Evolutionary conservation across 2,888 invertebrate genomes (phyloP), one percentile per base, ranked within the genome.

Genomic region (Dolichopus griseipennis): DNA sequence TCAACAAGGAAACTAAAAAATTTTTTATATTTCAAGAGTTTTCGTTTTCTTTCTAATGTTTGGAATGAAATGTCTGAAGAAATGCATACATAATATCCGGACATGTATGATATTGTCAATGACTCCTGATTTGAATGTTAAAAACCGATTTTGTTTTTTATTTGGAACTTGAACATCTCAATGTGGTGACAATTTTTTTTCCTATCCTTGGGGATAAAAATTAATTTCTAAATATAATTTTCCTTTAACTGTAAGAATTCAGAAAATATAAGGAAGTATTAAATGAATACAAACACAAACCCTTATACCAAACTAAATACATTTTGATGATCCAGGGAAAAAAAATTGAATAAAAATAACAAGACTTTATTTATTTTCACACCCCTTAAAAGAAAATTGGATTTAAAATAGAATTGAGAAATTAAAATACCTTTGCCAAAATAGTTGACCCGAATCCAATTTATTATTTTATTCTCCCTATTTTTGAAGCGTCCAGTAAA

Each of bases 111-210:
- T 12, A 18, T 52, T 52, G 52, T 52, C 18, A 52, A 18, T 18
- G 52, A 52, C 52, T 12, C 52, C 52, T 52, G 52, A 52, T 52
- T 52, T 52, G 52, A 52, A 52, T 52, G 15, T 52, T 52, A 52
- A 52, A 52, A n/a, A 52, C 9, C 41, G 15, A 41, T 41, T 41
- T 41, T 41, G 8, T 41, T 41, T 41, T 41, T 41, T 41, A 6
- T 41, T 41, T 41, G 9, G 15, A 6, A 41, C 6, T 18, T 52
- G 52, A 1, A 52, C 52, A 52, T 12, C 9, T 6, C 52, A n/a
- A 52, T 52, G 52, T 52, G 52, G 52, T 52, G 6, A 52, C 1
- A 18, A 18, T 52, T 52, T 18, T 18, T 52, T 52, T 52, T 18
- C 6, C 52, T 52, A 6, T 52, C 52, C 6, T 52, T 52, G 6